A percentile compares a stretch with the other conserved stretches of the same genome.
phyloP scores from a whole-genome alignment of 2,888 invertebrate species.

The Drosophila mettleri region DNA sequence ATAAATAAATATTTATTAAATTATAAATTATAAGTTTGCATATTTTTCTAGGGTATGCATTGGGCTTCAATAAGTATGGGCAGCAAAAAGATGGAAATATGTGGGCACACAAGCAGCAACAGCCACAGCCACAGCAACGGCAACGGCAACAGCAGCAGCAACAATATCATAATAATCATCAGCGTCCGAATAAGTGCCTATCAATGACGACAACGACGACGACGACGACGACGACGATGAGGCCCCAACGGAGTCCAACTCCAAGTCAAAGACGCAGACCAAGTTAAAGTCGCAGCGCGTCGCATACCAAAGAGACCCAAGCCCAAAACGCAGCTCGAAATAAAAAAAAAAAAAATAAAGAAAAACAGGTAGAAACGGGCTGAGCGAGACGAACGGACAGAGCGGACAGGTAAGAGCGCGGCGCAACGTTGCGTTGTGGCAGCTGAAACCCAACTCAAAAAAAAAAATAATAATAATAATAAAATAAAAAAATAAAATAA shows the following conservation, averaged over 20 bases:
- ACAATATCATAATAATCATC: slow-evolving; percentile 76
- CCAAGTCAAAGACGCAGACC: slow-evolving; percentile 49
- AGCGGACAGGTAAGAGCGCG: slow-evolving; percentile 30
- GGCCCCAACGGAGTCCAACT: slow-evolving; percentile 57
- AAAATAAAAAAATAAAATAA: slow-evolving; percentile 9
- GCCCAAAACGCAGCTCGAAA: slow-evolving; percentile 68
- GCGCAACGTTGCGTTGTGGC: slow-evolving; percentile 34
- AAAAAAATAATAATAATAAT: slow-evolving; percentile 17
- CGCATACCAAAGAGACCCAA: slow-evolving; percentile 67
- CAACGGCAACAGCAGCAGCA: slow-evolving; percentile 66
- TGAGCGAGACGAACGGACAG: slow-evolving; percentile 13
- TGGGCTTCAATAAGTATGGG: slow-evolving; percentile 6
- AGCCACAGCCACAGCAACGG: slow-evolving; percentile 32
- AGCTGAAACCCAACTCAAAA: slow-evolving; percentile 48
- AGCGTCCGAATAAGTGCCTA: slow-evolving; percentile 76
- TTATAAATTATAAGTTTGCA: not conserved
- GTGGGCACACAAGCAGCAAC: slow-evolving; percentile 46
- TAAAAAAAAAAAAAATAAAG: slow-evolving; percentile 21
- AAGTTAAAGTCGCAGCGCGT: slow-evolving; percentile 46
- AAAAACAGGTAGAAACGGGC: slow-evolving; percentile 55
- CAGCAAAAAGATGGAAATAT: slow-evolving; percentile 46
- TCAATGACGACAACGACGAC: slow-evolving; percentile 70
- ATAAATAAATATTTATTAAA: not conserved
- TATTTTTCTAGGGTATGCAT: not conserved
- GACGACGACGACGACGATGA: slow-evolving; percentile 44